Conservation (phyloP, 2,113 vertebrate genomes). For the Plecotus auritus region DNA sequence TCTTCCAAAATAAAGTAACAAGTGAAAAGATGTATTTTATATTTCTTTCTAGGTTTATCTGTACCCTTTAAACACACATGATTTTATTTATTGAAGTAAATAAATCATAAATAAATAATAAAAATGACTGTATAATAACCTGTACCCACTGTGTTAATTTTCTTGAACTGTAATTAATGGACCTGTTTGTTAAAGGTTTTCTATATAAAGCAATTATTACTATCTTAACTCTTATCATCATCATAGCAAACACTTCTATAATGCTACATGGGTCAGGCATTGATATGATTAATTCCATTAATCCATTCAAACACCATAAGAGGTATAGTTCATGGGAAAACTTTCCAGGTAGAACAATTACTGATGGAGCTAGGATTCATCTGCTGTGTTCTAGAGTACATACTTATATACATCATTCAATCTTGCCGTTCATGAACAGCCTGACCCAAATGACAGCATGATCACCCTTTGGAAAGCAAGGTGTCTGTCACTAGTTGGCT, state of each 20-base stretch:
- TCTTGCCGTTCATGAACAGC: neutral
- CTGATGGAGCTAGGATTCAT: fast-evolving
- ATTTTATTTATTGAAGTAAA: neutral
- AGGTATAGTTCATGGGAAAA: neutral
- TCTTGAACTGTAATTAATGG: neutral
- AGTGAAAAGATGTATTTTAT: neutral
- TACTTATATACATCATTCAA: fast-evolving
- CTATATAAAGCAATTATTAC: neutral
- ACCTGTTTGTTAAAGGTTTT: neutral
- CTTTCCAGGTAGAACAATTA: neutral
- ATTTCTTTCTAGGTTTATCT: neutral
- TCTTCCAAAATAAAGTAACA: neutral
- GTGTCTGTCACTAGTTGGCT: neutral
- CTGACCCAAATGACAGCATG: fast-evolving
- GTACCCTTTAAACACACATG: neutral
- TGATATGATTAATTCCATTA: fast-evolving
- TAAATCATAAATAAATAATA: neutral
- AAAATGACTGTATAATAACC: neutral
- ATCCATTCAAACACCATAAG: too few relatives aligned
- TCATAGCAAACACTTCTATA: neutral
- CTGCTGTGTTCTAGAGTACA: fast-evolving
- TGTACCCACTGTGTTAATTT: neutral
- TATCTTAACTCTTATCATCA: fast-evolving
- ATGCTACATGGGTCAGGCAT: fast-evolving
- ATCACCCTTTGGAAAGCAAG: neutral